Conservation (phyloP, 2,888 invertebrate genomes). For the Yponomeuta evonymella region DNA sequence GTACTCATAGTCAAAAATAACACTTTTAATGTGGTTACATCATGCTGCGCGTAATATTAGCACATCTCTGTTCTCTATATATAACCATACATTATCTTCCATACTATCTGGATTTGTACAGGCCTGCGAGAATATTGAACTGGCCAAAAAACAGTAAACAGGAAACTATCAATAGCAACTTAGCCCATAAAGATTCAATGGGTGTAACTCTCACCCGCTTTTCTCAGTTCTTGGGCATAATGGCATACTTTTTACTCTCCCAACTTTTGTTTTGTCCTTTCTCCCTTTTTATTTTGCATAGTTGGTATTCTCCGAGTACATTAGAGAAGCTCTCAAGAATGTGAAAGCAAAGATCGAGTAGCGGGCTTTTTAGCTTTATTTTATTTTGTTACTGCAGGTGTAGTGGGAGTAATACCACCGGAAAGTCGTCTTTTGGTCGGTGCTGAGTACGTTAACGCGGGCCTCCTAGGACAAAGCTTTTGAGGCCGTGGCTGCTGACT, state of each 20-base stretch:
- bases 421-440: slow-evolving; percentile 79
- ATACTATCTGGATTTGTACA: neutral
- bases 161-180: slow-evolving; percentile 66
- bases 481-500: slow-evolving; percentile 41
- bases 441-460: slow-evolving; percentile 77
- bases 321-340: neutral
- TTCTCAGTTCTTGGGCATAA: slow-evolving; percentile 43
- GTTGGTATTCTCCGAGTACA: slow-evolving; percentile 17
- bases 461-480: slow-evolving; percentile 71
- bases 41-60: neutral
- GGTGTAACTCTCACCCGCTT: slow-evolving; percentile 46
- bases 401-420: slow-evolving; percentile 79
- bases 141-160: slow-evolving; percentile 60
- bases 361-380: slow-evolving; percentile 66
- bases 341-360: slow-evolving; percentile 32
- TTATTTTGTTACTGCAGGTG: slow-evolving; percentile 75
- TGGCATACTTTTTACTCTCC: slow-evolving; percentile 22
- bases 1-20: no score
- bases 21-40: neutral
- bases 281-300: slow-evolving; percentile 9
- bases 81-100: neutral
- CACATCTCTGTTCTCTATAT: neutral
- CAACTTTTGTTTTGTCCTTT: slow-evolving; percentile 18
- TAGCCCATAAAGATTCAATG: slow-evolving; percentile 64
- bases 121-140: slow-evolving; percentile 62